These are phyloP conservation scores for Aromia moschata DNA, from an alignment of 2,888 invertebrate genomes.

Conservation along the genomic window DNA sequence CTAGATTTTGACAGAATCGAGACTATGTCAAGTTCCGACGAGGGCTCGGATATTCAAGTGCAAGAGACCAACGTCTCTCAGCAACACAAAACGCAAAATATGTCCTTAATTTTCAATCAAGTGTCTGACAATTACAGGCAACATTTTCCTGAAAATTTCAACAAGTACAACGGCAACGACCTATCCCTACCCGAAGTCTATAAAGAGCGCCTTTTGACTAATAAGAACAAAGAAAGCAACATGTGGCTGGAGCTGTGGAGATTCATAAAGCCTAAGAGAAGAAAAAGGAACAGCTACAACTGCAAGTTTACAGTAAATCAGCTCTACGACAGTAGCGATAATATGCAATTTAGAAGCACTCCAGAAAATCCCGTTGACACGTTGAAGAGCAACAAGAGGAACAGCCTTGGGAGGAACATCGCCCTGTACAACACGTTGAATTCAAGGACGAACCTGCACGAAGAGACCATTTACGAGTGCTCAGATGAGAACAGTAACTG, in stretches of 20 bases:
- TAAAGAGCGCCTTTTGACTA: slow-evolving; percentile 50
- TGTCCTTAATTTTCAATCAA: slow-evolving; percentile 50
- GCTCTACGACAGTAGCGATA: slow-evolving; percentile 41
- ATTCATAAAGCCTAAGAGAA: slow-evolving; percentile 44
- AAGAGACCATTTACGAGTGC: slow-evolving; percentile 61
- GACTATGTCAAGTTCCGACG: slow-evolving; percentile 22
- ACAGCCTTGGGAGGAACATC: slow-evolving; percentile 49
- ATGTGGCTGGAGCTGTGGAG: slow-evolving; percentile 45
- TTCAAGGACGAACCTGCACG: slow-evolving; percentile 57
- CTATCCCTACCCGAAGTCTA: slow-evolving; percentile 52
- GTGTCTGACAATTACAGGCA: slow-evolving; percentile 57
- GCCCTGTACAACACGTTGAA: slow-evolving; percentile 55
- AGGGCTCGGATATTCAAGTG: slow-evolving; percentile 1
- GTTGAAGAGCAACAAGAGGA: slow-evolving; percentile 31
- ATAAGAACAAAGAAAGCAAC: slow-evolving; percentile 36
- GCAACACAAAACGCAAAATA: slow-evolving; percentile 27
- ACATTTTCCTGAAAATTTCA: slow-evolving; percentile 52
- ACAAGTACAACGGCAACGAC: slow-evolving; percentile 33
- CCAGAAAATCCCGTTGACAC: slow-evolving; percentile 16
- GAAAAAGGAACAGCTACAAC: slow-evolving; percentile 38
- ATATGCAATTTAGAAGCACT: slow-evolving; percentile 2
- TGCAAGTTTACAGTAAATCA: slow-evolving; percentile 53
- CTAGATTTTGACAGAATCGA: slow-evolving; percentile 27
- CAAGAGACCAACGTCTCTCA: slow-evolving; percentile 7
- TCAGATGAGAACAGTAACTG: slow-evolving; percentile 58